Percentiles rank a stretch among this genome's conserved stretches.
phyloP scores from a whole-genome alignment of 2,113 vertebrate genomes.

The Corynorhinus townsendii region DNA sequence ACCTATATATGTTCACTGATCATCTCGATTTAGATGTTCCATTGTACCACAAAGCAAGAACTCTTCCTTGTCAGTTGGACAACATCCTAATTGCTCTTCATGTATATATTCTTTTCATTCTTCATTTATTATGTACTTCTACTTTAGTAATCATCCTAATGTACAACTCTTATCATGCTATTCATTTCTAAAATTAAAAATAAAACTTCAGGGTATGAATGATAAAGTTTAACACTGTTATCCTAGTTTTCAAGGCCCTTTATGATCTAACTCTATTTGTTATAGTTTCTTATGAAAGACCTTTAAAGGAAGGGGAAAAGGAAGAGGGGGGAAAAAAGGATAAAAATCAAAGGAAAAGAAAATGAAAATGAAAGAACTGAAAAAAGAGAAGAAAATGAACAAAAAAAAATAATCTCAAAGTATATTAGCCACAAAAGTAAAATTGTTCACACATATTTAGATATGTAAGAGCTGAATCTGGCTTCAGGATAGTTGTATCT shows the following conservation, averaged over 20 bases:
- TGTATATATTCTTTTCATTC: not conserved
- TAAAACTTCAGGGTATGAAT: not conserved
- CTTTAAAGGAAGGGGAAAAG: not conserved
- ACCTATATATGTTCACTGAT: not conserved
- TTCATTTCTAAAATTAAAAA: not conserved
- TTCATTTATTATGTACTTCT: not conserved
- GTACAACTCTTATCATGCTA: not conserved
- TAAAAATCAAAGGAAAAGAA: not conserved
- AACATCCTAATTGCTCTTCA: not conserved
- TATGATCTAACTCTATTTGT: not conserved
- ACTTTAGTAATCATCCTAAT: not conserved
- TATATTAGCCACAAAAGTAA: constrained; percentile 38
- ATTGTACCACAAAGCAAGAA: not conserved
- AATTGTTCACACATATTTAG: constrained; percentile 13
- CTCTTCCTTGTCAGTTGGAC: not conserved
- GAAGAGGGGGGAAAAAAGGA: not conserved
- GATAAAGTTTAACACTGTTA: not conserved
- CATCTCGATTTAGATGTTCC: not conserved
- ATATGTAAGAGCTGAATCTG: constrained; percentile 7
- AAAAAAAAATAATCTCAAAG: not conserved
- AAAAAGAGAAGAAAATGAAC: not conserved
- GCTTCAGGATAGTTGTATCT: constrained; percentile 12
- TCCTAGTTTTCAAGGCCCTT: not conserved
- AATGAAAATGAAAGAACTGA: not conserved
- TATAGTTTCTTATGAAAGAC: not conserved